phyloP scores from a whole-genome alignment of 1,140 invertebrate genomes.

The Sinonovacula constricta region DNA sequence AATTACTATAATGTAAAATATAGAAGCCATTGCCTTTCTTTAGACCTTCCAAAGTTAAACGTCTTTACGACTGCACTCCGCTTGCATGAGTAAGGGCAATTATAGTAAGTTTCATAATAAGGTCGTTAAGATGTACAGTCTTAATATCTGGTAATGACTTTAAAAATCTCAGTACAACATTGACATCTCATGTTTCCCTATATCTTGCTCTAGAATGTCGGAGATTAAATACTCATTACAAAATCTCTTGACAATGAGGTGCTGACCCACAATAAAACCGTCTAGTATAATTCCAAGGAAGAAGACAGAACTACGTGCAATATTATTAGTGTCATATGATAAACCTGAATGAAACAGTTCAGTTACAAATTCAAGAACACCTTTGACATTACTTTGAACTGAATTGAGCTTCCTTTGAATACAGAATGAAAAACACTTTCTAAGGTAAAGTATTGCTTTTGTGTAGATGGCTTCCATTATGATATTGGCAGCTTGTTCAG shows the following conservation, averaged over 20 bases:
- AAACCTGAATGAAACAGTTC: slow-evolving; percentile 36
- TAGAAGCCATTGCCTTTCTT: slow-evolving; percentile 1
- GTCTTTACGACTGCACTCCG: slow-evolving; percentile 13
- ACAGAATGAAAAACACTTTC: slow-evolving; percentile 49
- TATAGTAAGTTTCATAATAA: slow-evolving; percentile 35
- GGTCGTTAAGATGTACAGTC: slow-evolving; percentile 12
- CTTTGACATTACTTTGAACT: slow-evolving; percentile 23
- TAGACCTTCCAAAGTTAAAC: slow-evolving; percentile 6
- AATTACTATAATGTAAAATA: slow-evolving; percentile 16
- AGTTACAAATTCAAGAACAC: slow-evolving; percentile 47
- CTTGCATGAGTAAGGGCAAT: slow-evolving; percentile 13
- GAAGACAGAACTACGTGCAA: slow-evolving; percentile 42
- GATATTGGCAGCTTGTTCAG: slow-evolving; percentile 33
- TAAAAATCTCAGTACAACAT: slow-evolving; percentile 31
- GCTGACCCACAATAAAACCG: slow-evolving; percentile 17
- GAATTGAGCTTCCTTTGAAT: slow-evolving; percentile 30
- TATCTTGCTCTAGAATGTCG: slow-evolving; percentile 39
- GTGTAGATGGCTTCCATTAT: slow-evolving; percentile 42
- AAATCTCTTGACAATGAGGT: slow-evolving; percentile 36
- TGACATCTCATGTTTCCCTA: slow-evolving; percentile 48
- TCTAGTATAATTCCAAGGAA: slow-evolving; percentile 8
- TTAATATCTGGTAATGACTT: neutral
- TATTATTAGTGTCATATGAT: slow-evolving; percentile 53
- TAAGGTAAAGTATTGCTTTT: slow-evolving; percentile 52
- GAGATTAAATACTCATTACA: slow-evolving; percentile 43